phyloP scores from a whole-genome alignment of 2,797 vertebrate genomes.

The Acipenser oxyrinchus region DNA sequence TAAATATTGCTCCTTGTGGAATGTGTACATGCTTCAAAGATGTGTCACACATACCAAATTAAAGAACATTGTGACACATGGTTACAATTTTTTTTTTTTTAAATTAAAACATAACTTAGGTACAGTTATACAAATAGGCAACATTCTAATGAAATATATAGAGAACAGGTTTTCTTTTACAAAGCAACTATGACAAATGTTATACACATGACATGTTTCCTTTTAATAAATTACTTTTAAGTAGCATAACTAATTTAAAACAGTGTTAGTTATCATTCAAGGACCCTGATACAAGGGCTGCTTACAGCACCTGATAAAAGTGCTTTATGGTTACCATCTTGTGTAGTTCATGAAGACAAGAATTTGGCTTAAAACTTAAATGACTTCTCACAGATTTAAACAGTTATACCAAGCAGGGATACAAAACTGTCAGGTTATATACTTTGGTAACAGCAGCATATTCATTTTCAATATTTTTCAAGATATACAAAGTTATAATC shows the following conservation, averaged over 20 bases:
- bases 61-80: no score
- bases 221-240: not conserved
- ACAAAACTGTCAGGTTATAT: constrained; percentile 3
- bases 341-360: not conserved
- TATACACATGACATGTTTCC: no score
- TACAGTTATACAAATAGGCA: no score
- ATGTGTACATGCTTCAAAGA: no score
- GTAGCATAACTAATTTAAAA: not conserved
- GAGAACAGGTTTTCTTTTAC: no score
- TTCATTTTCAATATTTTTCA: not conserved
- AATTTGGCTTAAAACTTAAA: constrained; percentile 4
- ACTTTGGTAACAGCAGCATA: constrained; percentile 13
- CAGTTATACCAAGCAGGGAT: not conserved
- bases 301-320: not conserved
- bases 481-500: constrained; percentile 4
- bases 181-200: no score
- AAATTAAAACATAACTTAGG: no score
- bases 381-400: not conserved
- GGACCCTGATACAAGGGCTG: not conserved
- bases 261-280: not conserved
- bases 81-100: no score
- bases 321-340: not conserved
- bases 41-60: no score
- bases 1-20: no score
- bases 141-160: no score